Percentiles rank a stretch among this genome's conserved stretches.
Evolutionary conservation across 2,888 invertebrate species (phyloP).

Genomic region (Acanthococcus lagerstroemiae): DNA sequence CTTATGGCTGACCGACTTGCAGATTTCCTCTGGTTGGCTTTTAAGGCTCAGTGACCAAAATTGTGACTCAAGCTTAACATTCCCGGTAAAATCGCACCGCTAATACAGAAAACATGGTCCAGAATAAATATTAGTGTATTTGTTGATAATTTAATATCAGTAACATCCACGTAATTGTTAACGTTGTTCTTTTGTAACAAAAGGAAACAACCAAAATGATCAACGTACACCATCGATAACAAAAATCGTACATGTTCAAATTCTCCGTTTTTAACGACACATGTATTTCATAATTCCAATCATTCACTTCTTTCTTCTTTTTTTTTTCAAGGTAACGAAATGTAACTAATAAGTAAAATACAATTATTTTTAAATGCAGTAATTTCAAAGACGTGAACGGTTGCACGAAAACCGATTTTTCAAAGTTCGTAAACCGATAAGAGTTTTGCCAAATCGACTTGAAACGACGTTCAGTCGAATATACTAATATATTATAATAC

Average conservation of each 20-base stretch:
- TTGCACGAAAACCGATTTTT: no score
- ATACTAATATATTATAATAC: no score
- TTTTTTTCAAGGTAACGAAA: conserved; percentile 13
- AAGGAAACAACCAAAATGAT: background rate
- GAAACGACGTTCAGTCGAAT: no score
- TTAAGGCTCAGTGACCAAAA: no score
- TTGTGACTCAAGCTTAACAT: no score
- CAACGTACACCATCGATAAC: background rate
- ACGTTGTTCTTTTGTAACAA: background rate
- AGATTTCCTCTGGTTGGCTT: no score
- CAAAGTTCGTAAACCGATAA: no score
- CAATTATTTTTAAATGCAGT: conserved; percentile 17
- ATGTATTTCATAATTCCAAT: background rate
- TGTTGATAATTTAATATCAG: conserved; percentile 8
- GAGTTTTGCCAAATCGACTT: no score
- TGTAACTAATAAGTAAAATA: conserved; percentile 23
- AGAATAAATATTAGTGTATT: conserved; percentile 9
- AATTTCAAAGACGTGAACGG: conserved; percentile 25
- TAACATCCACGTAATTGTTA: background rate
- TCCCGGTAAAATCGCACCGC: no score
- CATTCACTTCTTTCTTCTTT: background rate
- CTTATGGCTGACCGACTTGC: no score
- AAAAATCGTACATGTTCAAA: background rate
- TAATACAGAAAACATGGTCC: background rate
- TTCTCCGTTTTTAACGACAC: background rate